phyloP scores from a whole-genome alignment of 2,113 vertebrate genomes.

The Scartelaos histophorus region DNA sequence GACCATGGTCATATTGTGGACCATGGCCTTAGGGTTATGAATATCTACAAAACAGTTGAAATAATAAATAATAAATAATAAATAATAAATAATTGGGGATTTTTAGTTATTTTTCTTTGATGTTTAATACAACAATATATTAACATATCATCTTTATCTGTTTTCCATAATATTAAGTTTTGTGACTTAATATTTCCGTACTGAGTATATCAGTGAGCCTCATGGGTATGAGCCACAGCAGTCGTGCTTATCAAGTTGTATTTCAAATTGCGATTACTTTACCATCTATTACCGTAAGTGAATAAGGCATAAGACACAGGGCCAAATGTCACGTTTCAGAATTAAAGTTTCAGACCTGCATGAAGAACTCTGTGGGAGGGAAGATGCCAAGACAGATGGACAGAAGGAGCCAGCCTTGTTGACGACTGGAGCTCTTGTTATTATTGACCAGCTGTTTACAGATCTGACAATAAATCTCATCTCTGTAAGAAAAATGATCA shows the following conservation, averaged over 20 bases:
- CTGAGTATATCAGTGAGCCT: not conserved
- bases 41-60: not conserved
- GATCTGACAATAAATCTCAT: conserved; percentile 98
- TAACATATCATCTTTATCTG: not conserved
- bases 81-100: not conserved
- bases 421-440: conserved; percentile 75
- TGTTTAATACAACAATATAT: too few relatives aligned
- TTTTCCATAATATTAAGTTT: not conserved
- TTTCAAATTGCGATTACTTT: not conserved
- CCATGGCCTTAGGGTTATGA: not conserved
- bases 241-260: not conserved
- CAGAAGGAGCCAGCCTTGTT: conserved; percentile 89
- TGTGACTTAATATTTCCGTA: not conserved
- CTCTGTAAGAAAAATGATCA: conserved; percentile 73
- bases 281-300: not conserved
- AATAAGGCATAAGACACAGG: not conserved
- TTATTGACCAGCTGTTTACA: conserved; percentile 92
- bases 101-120: not conserved
- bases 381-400: conserved; percentile 92
- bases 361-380: conserved; percentile 83
- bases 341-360: conserved; percentile 74
- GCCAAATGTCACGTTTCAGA: not conserved
- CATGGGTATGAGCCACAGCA: not conserved
- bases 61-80: too few relatives aligned
- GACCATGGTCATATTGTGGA: not conserved